Percentiles rank a stretch among this genome's conserved stretches.
These are phyloP conservation scores for Plagiodera versicolora DNA, from an alignment of 2,888 invertebrate genomes.

Conservation along the genomic window DNA sequence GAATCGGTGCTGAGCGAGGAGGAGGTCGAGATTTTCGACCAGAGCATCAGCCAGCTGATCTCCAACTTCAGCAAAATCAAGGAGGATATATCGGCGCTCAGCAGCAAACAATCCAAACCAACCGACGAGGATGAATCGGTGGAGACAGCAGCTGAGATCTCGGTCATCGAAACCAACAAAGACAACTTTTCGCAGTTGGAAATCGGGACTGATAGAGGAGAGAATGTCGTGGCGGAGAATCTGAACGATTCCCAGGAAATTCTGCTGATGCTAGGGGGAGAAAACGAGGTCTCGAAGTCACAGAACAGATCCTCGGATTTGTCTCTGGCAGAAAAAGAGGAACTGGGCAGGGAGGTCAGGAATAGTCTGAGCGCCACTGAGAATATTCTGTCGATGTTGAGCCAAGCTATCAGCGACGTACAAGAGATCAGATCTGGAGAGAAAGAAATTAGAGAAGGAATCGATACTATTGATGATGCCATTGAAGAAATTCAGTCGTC, in stretches of 20 bases:
- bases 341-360: conserved; percentile 1
- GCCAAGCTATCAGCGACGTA: conserved; percentile 4
- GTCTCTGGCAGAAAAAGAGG: not conserved
- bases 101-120: conserved; percentile 27
- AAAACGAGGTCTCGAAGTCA: conserved; percentile 9
- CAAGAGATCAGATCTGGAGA: not conserved
- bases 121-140: conserved; percentile 17
- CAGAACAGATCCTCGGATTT: not conserved
- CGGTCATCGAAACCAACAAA: conserved; percentile 27
- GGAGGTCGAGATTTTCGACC: conserved; percentile 30
- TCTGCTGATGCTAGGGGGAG: conserved; percentile 13
- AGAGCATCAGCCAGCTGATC: conserved; percentile 37
- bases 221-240: conserved; percentile 4
- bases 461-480: not conserved
- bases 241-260: conserved; percentile 23
- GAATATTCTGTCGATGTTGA: conserved; percentile 23
- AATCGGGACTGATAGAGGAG: too few species aligned
- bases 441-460: not conserved
- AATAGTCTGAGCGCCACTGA: conserved; percentile 18
- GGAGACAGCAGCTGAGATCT: conserved; percentile 24
- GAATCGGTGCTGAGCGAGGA: conserved; percentile 28
- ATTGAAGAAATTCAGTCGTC: not conserved
- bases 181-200: too few species aligned
- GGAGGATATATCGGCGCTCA: conserved; percentile 40
- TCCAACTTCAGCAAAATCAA: conserved; percentile 43